Evolutionary conservation across 1,140 invertebrate genomes (phyloP), one percentile per base, ranked within the genome.

Genomic region (Eueides isabella): DNA sequence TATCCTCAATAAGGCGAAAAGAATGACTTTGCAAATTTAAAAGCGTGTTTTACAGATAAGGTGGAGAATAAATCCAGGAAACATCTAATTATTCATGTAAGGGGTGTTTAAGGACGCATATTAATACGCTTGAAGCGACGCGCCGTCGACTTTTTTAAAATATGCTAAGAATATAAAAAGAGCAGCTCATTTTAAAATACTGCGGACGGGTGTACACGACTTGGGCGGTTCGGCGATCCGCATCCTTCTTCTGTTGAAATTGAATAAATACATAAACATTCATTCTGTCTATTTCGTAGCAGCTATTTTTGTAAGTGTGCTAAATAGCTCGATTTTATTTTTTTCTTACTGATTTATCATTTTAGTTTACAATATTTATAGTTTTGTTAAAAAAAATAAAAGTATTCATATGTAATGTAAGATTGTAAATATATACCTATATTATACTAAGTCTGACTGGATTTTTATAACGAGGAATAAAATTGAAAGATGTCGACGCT

Each of bases 81-180:
- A 92, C 88, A 91, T 85, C 87, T 93, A 93, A 93, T 93, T 92
- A 92, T 92, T 93, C 91, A 91, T 90, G 90, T 92, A 85, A 86
- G 87, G 91, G 89, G 85, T 86, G 88, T 87, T 87, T 87, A 88
- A 88, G 85, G 85, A 82, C 77, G 80, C 82, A 86, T 92, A 89
- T 90, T 91, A 91, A 91, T 85, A 87, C 75, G 86, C 84, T 77
- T 64, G 73, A 75, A 79, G 86, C 76, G 75, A 61, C 67, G 74
- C 74, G 75, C 70, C 74, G 81, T 82, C 74, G 78, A 75, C 83
- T 86, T 90, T 90, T 86, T 81, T 85, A 84, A 91, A 90, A 91
- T 90, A 84, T 83, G 81, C 84, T 75, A 82, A 86, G 83, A 85
- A 81, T 83, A 89, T 87, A 88, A 90, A 88, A 87, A 88, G 78